These are phyloP conservation scores for Hipparchia semele DNA, from an alignment of 2,888 invertebrate species.

Conservation along the genomic window DNA sequence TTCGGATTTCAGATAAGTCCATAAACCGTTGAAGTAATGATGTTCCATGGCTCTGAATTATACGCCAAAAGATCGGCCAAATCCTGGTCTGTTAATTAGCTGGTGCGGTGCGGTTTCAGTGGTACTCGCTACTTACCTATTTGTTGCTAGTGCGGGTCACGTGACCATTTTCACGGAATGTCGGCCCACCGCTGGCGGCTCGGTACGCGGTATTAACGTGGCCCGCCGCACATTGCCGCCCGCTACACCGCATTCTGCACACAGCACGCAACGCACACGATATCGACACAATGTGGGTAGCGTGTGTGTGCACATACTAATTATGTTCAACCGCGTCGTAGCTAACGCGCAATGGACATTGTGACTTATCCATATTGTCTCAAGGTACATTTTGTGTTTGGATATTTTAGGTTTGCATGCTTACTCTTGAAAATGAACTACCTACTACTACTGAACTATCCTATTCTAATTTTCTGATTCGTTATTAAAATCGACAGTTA, in stretches of 20 bases:
- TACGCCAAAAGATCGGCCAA: not conserved
- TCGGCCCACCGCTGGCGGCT: slow-evolving; percentile 41
- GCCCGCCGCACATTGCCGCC: slow-evolving; percentile 53
- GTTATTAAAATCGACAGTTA: not conserved
- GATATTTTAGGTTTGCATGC: not conserved
- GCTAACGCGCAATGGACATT: not conserved
- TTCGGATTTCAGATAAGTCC: not conserved
- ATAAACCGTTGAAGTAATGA: not conserved
- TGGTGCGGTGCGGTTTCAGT: slow-evolving; percentile 6
- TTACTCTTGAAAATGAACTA: slow-evolving; percentile 2
- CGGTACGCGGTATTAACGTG: slow-evolving; percentile 40
- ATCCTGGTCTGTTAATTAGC: not conserved
- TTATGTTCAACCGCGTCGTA: slow-evolving; percentile 21
- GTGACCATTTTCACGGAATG: slow-evolving; percentile 38
- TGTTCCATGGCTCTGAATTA: not conserved
- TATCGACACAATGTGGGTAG: slow-evolving; percentile 41
- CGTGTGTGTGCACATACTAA: slow-evolving; percentile 16
- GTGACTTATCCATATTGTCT: slow-evolving; percentile 2
- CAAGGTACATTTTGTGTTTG: not conserved
- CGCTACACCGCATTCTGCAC: slow-evolving; percentile 48
- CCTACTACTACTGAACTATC: not conserved
- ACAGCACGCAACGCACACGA: slow-evolving; percentile 38
- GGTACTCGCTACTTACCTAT: not conserved
- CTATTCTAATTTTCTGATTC: not conserved
- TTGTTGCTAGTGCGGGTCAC: slow-evolving; percentile 5